Conservation (phyloP, 2,113 vertebrate genomes). For the Pelecanoides urinatrix region DNA sequence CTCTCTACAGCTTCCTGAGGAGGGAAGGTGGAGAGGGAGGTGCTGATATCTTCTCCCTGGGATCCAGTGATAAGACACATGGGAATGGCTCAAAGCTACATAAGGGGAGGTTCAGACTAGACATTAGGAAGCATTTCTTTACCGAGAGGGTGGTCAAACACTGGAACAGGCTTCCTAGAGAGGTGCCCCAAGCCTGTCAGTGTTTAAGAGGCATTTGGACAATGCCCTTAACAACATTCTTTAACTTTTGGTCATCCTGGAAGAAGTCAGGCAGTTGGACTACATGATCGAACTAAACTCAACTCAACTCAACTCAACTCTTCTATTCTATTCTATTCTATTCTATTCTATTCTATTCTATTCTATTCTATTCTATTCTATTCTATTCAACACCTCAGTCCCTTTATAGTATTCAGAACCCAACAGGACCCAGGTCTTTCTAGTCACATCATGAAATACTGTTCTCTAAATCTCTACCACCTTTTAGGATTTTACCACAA, state of each 20-base stretch:
- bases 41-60: not conserved
- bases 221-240: not conserved
- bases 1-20: not conserved
- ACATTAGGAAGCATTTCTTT: not conserved
- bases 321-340: not conserved
- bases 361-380: not conserved
- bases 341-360: not conserved
- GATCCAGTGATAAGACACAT: fast-evolving
- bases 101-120: not conserved
- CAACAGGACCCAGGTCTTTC: not conserved
- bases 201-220: not conserved
- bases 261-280: not conserved
- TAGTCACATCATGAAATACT: not conserved
- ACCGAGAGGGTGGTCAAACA: not conserved
- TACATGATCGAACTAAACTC: too few species aligned
- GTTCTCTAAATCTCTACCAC: not conserved
- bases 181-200: not conserved
- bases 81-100: not conserved
- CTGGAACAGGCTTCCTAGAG: not conserved
- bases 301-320: not conserved
- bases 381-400: not conserved
- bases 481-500: not conserved
- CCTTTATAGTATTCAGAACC: not conserved
- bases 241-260: not conserved
- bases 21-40: not conserved